phyloP scores from a whole-genome alignment of 2,888 invertebrate species.

The Automeris io region DNA sequence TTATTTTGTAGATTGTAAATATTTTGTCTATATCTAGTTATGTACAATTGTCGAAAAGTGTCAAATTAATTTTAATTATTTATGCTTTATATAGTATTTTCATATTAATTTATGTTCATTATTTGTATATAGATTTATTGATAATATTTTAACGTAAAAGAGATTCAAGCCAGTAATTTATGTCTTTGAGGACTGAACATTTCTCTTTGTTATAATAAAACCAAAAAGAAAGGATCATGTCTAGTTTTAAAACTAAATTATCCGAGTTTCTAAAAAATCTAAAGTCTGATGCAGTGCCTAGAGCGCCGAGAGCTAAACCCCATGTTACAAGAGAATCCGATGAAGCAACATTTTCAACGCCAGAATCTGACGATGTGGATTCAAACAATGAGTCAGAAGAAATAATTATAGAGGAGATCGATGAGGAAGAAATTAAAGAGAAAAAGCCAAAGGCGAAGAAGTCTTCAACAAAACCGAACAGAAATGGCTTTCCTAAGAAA shows the following conservation, averaged over 20 bases:
- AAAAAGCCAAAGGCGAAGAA: conserved; percentile 37
- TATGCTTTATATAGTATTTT: no score
- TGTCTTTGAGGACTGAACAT: no score
- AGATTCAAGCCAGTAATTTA: no score
- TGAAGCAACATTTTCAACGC: conserved; percentile 13
- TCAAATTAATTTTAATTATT: no score
- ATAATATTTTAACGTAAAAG: no score
- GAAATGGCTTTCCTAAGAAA: conserved; percentile 10
- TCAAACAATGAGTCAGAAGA: conserved; percentile 32
- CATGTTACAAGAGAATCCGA: conserved; percentile 14
- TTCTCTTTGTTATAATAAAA: conserved; percentile 9
- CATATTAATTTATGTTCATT: no score
- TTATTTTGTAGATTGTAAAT: no score
- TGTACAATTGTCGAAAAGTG: no score
- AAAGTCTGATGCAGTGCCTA: conserved; percentile 72
- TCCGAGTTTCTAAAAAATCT: conserved; percentile 59
- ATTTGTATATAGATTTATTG: no score
- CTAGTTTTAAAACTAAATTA: conserved; percentile 38
- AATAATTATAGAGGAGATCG: conserved; percentile 35
- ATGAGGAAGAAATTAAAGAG: conserved; percentile 32
- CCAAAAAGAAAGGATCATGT: conserved; percentile 15
- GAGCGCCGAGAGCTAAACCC: conserved; percentile 52
- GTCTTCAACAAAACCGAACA: conserved; percentile 30
- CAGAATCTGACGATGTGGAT: conserved; percentile 16
- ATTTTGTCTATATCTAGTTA: no score